Evolutionary conservation across 2,113 vertebrate genomes (phyloP), one percentile per base, ranked within the genome.

Genomic region (Labeo catla): DNA sequence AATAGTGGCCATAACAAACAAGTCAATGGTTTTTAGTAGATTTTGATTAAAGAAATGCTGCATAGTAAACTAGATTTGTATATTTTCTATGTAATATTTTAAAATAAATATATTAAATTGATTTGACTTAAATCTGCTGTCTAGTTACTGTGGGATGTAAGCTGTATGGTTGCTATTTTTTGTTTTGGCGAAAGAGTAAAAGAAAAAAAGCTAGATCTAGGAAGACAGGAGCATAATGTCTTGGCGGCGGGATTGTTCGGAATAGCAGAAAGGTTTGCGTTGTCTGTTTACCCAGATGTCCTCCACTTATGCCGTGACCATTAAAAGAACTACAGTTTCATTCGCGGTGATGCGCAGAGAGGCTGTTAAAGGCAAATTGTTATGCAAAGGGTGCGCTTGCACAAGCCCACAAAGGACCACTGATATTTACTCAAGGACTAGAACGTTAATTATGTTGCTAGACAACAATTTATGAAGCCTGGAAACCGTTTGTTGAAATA

Each of bases 381-480:
- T 61, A 8, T 86, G 83, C 39, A 78, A 61, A 88, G 89, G 87
- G 88, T 89, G 87, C 50, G 52, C 11, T 61, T 84, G 61, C 47
- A 13, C 8, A 52, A 52, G 70, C n/a, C 7, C 72, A 54, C 16
- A 88, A 88, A 90, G 76, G 70, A 59, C 84, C 47, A 72, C 66
- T 39, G 68, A 81, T 93, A 90, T 94, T 94, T 92, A 83, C 92
- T 85, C 80, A 88, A 6, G 49, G 13, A 70, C 76, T 80, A 68
- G 83, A 87, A 73, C 61, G 61, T 84, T 92, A 91, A 90, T 85
- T 76, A 85, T 92, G 94, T 95, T 95, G 95, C 94, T 90, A 93
- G 95, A 94, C 93, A 93, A 94, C 94, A 86, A 76, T 81, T 92
- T 93, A 85, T 81, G 89, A 91, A 92, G 84, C 90, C 88, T 87